Evolutionary conservation across 2,797 vertebrate species (phyloP), one percentile per base, ranked within the genome.

Genomic region (Cyprinodon diabolis): DNA sequence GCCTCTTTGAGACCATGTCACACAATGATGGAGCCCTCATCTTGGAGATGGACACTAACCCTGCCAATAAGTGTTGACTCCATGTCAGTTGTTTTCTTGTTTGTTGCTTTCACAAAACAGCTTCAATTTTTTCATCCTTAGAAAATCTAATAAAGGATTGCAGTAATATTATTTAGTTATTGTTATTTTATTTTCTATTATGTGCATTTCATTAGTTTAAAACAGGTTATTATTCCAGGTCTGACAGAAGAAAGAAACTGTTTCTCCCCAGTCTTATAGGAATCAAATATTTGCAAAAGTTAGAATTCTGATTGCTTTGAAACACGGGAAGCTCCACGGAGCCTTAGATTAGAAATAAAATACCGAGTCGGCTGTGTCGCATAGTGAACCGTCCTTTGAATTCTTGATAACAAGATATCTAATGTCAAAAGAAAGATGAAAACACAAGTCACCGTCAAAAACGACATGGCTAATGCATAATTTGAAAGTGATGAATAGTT

Each of bases 401-500:
- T 69, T 77, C 58, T 37, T 43, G 13, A 79, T 70, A 30, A 68
- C 30, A 68, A 5, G 63, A 19, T 47, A 62, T 68, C 40, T 14
- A 58, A 83, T 75, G 66, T 66, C 15, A 76, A 72, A 74, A 76
- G 67, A 72, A 66, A 62, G 43, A 40, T 21, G 6, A 56, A 68
- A 68, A 69, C 66, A 19, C 9, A 47, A 57, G 40, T n/a, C 43
- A 35, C 17, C 56, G 54, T 62, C 40, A 58, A 51, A 66, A 68
- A 73, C 54, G 17, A 72, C 40, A 67, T 13, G 35, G 60, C n/a
- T 66, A 51, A 72, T 65, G 68, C 48, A 77, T 58, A 49, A 54
- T n/a, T 63, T n/a, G 74, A 73, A 71, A 49, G 35, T 68, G 43
- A 78, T 77, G 54, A 80, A 65, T 40, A 63, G 49, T 57, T 82